These are phyloP conservation scores for Odontocerum albicorne DNA, from an alignment of 2,888 invertebrate species.

Conservation along the genomic window DNA sequence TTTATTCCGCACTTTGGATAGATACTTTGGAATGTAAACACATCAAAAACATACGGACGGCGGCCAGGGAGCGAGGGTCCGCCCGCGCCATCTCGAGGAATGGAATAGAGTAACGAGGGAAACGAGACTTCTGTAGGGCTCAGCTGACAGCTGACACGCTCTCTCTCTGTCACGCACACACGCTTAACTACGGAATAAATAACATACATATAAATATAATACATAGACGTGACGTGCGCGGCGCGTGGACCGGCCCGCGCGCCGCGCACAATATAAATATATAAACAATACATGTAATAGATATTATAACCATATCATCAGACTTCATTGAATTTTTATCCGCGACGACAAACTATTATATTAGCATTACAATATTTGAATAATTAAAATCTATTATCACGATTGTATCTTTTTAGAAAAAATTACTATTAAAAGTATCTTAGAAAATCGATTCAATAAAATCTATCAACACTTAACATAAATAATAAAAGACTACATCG, in stretches of 20 bases:
- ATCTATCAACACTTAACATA: constrained; percentile 58
- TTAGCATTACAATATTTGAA: constrained; percentile 37
- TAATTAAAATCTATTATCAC: constrained; percentile 58
- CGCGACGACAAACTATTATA: constrained; percentile 36
- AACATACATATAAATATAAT: constrained; percentile 20
- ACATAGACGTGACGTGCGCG: constrained; percentile 12
- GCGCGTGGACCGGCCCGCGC: constrained; percentile 14
- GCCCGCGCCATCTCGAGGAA: constrained; percentile 27
- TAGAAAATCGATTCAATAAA: constrained; percentile 50
- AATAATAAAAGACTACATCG: constrained; percentile 37
- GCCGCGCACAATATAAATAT: constrained; percentile 17
- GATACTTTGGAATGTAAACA: constrained; percentile 2
- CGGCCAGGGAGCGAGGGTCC: constrained; percentile 1
- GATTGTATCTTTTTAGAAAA: constrained; percentile 53
- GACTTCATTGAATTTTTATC: constrained; percentile 35
- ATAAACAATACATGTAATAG: neutral
- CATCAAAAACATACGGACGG: neutral
- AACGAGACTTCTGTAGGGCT: constrained; percentile 36
- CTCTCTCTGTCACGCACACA: constrained; percentile 23
- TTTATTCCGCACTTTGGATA: neutral
- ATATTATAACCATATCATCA: constrained; percentile 19
- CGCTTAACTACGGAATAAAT: constrained; percentile 20
- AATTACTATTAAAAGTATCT: constrained; percentile 45
- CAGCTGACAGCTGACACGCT: constrained; percentile 24
- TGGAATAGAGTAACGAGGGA: constrained; percentile 33